These are phyloP conservation scores for Macquaria ambigua DNA, from an alignment of 2,113 vertebrate species.

Conservation along the genomic window DNA sequence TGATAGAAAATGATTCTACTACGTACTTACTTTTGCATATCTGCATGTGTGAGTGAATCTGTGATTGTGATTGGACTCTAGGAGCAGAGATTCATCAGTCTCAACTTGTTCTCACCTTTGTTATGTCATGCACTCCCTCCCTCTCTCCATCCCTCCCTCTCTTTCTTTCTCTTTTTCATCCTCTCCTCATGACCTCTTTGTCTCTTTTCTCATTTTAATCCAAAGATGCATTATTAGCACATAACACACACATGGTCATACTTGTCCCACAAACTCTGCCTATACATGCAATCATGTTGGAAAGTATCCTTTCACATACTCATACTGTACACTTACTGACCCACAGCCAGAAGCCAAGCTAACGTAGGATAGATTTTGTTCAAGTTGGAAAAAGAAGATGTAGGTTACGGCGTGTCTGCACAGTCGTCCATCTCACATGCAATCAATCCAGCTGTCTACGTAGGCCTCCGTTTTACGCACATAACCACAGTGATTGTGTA, in stretches of 20 bases:
- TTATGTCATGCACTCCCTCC: not conserved
- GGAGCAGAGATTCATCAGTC: not conserved
- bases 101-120: not conserved
- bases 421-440: not conserved
- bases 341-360: slow-evolving; percentile 35
- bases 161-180: not conserved
- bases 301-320: not conserved
- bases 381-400: slow-evolving; percentile 49
- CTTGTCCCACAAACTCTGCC: not conserved
- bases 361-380: slow-evolving; percentile 33
- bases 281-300: not conserved
- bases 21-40: no score
- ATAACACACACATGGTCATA: not conserved
- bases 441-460: no score
- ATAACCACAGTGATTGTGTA: not conserved
- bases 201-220: not conserved
- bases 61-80: no score
- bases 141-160: not conserved
- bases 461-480: no score
- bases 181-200: not conserved
- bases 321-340: slow-evolving; percentile 28
- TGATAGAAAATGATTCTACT: not conserved
- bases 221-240: not conserved
- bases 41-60: not conserved
- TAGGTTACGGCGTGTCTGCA: slow-evolving; percentile 29